A percentile compares a stretch with the other conserved stretches of the same genome.
Conservation (phyloP, 2,888 invertebrate genomes). For the Microdon myrmicae region DNA sequence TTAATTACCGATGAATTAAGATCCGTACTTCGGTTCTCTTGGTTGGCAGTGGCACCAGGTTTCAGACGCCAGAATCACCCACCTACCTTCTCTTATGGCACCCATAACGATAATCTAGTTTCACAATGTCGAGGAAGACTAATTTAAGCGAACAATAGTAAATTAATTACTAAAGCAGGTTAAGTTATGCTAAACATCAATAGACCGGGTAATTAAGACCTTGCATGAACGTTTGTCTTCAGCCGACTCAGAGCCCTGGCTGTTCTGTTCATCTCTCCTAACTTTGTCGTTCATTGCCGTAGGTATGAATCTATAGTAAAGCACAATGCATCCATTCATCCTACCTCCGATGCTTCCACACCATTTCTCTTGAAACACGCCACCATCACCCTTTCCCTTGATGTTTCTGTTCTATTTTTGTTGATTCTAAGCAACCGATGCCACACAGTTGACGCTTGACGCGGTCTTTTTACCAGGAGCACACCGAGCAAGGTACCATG, state of each 20-base stretch:
- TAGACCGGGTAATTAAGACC: slow-evolving; percentile 57
- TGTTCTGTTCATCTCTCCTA: slow-evolving; percentile 24
- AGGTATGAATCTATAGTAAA: too few relatives aligned
- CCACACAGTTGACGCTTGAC: slow-evolving; percentile 43
- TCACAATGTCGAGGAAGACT: slow-evolving; percentile 55
- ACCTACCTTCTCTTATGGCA: not conserved
- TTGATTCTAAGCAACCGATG: slow-evolving; percentile 47
- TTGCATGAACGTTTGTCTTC: slow-evolving; percentile 49
- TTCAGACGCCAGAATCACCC: slow-evolving; percentile 1
- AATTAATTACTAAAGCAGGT: slow-evolving; percentile 66
- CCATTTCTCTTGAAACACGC: slow-evolving; percentile 33
- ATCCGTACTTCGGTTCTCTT: slow-evolving; percentile 11
- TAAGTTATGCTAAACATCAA: slow-evolving; percentile 63
- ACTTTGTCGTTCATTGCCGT: slow-evolving; percentile 49
- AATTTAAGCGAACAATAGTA: slow-evolving; percentile 66
- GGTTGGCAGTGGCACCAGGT: too few relatives aligned
- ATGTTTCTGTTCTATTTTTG: slow-evolving; percentile 11
- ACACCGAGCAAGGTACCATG: slow-evolving; percentile 22
- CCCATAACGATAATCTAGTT: slow-evolving; percentile 46
- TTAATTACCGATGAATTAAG: slow-evolving; percentile 30
- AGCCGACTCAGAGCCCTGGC: slow-evolving; percentile 20
- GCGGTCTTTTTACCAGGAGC: slow-evolving; percentile 21
- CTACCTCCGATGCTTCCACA: slow-evolving; percentile 23
- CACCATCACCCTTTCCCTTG: not conserved
- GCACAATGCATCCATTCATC: slow-evolving; percentile 32